Base-by-base conservation (phyloP, 2,113 vertebrate genomes). In the Orthonyx spaldingii region DNA sequence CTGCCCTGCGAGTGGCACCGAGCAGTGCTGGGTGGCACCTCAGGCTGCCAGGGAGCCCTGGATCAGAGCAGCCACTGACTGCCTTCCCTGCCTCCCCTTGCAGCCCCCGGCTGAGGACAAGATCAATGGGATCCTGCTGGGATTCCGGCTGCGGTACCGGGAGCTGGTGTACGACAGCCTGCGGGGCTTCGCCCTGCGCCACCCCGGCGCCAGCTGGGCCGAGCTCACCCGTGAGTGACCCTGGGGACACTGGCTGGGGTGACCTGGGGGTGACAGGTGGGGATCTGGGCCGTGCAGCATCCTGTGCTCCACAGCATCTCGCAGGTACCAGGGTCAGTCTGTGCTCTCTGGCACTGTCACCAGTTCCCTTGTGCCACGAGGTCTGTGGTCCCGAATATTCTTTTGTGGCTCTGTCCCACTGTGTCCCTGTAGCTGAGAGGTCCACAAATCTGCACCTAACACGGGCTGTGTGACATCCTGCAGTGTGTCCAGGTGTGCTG, bases 41-140 rank as follows among this genome's bases (percentile, higher is more conserved):
- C 1, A 1, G 79, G 32, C 44, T 70, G 52, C 32, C 0, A 0
- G 60, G 50, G 52, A 53, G 32, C 42, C n/a, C 52, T 0, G 11
- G 65, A 1, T 26, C 37, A 16, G 52, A 46, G 74, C 28, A 59
- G 37, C 52, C 33, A 6, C 75, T 57, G 63, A 7, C 16, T 24
- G 35, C 27, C 16, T 32, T 37, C 68, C 28, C 26, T 52, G 30
- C 49, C 13, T 52, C 9, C 46, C 32, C 30, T 0, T 4, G 6
- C 89, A 99, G 99, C 98, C 98, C 2, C 99, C 99, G 0, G 78
- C 98, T 0, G 99, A 99, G 95, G 99, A 99, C 97, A 99, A 98
- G 95, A 98, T 99, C 95, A 99, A 99, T 0, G 99, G 99, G 32
- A 99, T 99, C 97, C 97, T 99, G 39, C 97, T 99, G 93, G 99